A percentile compares a stretch with the other conserved stretches of the same genome.
Conservation (phyloP, 2,888 invertebrate genomes). For the Caenorhabditis zanzibari region DNA sequence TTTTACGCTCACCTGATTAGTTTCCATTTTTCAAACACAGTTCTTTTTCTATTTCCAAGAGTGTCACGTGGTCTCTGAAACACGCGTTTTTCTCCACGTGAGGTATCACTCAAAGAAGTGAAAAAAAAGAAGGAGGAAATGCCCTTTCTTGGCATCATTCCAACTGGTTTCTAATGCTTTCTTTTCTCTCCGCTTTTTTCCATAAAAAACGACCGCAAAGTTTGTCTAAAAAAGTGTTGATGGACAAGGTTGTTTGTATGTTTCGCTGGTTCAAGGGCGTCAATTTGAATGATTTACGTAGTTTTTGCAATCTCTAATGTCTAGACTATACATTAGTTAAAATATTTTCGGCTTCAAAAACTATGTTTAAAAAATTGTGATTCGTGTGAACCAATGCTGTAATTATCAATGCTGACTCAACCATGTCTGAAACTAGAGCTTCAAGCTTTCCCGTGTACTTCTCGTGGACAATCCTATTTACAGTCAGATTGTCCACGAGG, state of each 20-base stretch:
- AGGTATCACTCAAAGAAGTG: background rate
- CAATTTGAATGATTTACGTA: background rate
- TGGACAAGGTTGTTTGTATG: slow-evolving; percentile 30
- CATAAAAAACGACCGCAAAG: slow-evolving; percentile 29
- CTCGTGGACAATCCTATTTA: no score
- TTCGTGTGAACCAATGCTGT: no score
- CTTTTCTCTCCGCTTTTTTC: background rate
- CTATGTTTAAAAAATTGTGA: no score
- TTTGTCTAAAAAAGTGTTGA: slow-evolving; percentile 41
- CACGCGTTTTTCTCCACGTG: slow-evolving; percentile 34
- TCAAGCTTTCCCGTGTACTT: no score
- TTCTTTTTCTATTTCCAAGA: slow-evolving; percentile 8
- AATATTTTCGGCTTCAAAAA: no score
- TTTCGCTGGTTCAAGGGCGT: slow-evolving; percentile 1
- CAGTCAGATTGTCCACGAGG: no score
- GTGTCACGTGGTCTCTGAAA: slow-evolving; percentile 51
- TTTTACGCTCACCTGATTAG: slow-evolving; percentile 42
- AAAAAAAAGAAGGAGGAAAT: slow-evolving; percentile 1
- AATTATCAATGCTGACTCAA: no score
- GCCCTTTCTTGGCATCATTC: slow-evolving; percentile 56
- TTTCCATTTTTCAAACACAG: slow-evolving; percentile 1
- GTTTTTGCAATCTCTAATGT: background rate
- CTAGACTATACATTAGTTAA: no score
- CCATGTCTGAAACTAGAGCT: no score
- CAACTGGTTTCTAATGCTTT: slow-evolving; percentile 30